Evolutionary conservation across 2,888 invertebrate species (phyloP), one percentile per base, ranked within the genome.

Genomic region (Agonum fuliginosum): DNA sequence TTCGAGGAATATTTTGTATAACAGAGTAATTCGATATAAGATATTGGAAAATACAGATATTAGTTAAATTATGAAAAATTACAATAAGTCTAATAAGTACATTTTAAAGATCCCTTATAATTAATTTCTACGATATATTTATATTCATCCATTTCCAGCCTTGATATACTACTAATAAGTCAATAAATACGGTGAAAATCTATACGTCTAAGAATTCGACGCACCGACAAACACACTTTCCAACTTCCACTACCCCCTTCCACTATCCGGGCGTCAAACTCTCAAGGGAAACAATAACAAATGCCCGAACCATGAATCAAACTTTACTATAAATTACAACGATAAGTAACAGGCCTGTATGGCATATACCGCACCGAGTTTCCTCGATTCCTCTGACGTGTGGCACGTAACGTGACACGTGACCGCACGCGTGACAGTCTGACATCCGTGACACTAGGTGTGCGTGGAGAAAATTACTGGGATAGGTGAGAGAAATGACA

Each of bases 221-320:
- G 14, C 10, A 43, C 2, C 20, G 10, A 6, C n/a, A 54, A 54
- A 54, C 3, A 24, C n/a, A 24, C 8, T 54, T 20, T 10, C 17
- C 14, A 62, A 19, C 12, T 8, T 10, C 4, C 46, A 1, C 14
- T 19, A 2, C 41, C 67, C 19, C 41, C 12, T 41, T 8, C 37
- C 6, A 46, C 3, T n/a, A 3, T 4, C 46, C 46, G 4, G 5
- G 3, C 67, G 67, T 67, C 58, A 62, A 30, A 62, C 14, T 62
- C 58, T 17, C 30, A n/a, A 12, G 58, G 58, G 58, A 62, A 62
- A 62, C 58, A 62, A 62, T 62, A 62, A 62, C 58, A 62, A 62
- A 62, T 62, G 69, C 43, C 12, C 20, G 69, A 46, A 69, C 69
- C 43, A 69, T 69, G 69, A 69, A 69, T 69, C 69, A 69, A 69